phyloP scores from a whole-genome alignment of 2,113 vertebrate genomes.

The Vicugna pacos region DNA sequence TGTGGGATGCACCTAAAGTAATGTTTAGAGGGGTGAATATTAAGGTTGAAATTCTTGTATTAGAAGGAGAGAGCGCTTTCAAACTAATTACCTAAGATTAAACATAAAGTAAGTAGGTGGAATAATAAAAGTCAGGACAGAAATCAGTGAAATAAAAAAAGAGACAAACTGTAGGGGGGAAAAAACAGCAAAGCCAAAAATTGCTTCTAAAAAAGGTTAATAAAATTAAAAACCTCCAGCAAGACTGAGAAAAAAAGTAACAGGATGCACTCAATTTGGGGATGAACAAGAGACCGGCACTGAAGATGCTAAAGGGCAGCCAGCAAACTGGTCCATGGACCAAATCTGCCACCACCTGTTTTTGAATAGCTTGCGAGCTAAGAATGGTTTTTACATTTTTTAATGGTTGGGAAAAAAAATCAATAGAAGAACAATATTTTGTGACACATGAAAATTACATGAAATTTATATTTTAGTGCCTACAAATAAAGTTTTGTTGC shows the following conservation, averaged over 20 bases:
- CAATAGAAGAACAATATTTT: neutral
- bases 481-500: neutral
- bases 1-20: neutral
- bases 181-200: neutral
- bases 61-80: neutral
- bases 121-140: neutral
- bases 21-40: neutral
- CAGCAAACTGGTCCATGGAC: neutral
- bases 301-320: neutral
- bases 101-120: neutral
- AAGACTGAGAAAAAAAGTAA: neutral
- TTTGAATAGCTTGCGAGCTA: neutral
- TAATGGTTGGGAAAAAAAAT: neutral
- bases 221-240: neutral
- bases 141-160: constrained; percentile 27
- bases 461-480: neutral
- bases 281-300: neutral
- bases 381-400: neutral
- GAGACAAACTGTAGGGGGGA: neutral
- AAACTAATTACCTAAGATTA: neutral
- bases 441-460: neutral
- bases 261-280: neutral
- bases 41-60: constrained; percentile 16
- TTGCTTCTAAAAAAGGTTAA: neutral
- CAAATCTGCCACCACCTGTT: neutral